Conservation (phyloP, 2,797 vertebrate species). For the Myotis pilosus region DNA sequence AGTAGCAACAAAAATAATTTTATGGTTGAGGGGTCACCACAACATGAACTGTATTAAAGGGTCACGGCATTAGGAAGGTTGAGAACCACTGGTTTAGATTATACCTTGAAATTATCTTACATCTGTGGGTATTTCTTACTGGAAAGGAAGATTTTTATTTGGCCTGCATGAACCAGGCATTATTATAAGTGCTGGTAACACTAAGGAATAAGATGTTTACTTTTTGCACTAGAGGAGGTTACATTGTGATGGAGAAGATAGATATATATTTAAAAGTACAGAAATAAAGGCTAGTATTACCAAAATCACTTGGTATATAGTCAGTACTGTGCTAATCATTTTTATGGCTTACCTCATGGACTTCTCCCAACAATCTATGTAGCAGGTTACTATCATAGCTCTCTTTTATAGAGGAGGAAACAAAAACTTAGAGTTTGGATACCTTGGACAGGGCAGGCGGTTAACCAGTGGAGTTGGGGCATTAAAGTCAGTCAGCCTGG, state of each 20-base stretch:
- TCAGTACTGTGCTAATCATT: neutral
- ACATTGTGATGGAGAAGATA: neutral
- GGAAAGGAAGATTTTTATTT: neutral
- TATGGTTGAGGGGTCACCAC: too few relatives aligned
- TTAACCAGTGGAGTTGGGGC: neutral
- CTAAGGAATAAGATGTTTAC: neutral
- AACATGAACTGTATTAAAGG: too few relatives aligned
- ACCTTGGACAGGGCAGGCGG: neutral
- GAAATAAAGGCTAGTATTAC: neutral
- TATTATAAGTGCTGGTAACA: neutral
- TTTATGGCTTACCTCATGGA: neutral
- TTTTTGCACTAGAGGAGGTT: neutral
- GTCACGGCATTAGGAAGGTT: too few relatives aligned
- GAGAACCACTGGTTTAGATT: neutral
- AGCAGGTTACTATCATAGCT: neutral
- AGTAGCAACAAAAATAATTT: too few relatives aligned
- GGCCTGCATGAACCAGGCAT: neutral
- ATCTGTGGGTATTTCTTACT: neutral
- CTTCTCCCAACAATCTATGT: neutral
- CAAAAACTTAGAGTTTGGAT: neutral
- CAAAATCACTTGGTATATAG: neutral
- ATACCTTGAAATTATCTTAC: neutral
- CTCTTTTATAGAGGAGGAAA: neutral
- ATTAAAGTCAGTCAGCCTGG: neutral
- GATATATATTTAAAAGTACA: neutral